phyloP scores from a whole-genome alignment of 2,888 invertebrate species.

The Drosophila phalerata region DNA sequence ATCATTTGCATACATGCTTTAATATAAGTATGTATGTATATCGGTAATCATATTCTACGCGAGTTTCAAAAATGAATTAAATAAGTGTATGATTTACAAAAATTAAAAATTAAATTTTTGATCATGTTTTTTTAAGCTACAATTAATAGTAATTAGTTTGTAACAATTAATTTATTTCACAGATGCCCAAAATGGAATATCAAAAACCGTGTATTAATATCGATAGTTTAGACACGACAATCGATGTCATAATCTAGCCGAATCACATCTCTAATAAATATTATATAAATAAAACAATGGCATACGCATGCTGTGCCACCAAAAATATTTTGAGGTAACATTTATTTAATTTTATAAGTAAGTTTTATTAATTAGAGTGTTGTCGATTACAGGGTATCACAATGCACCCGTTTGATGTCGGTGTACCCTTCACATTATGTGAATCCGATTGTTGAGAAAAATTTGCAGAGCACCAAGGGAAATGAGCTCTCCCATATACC shows the following conservation, averaged over 20 bases:
- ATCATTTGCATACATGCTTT: no score
- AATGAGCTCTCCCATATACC: constrained; percentile 88
- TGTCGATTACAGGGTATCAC: constrained; percentile 7
- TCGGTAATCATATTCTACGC: background rate
- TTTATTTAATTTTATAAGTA: background rate
- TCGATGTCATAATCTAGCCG: background rate
- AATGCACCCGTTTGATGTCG: constrained; percentile 85
- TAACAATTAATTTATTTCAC: no score
- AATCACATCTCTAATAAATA: constrained; percentile 8
- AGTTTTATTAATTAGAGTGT: background rate
- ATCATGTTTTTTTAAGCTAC: no score
- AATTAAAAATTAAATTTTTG: no score
- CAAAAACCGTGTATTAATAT: background rate
- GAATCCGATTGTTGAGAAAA: constrained; percentile 89
- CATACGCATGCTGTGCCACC: constrained; percentile 8
- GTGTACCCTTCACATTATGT: constrained; percentile 87
- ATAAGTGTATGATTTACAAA: no score
- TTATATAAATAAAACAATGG: constrained; percentile 30
- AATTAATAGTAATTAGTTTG: no score
- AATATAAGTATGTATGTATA: background rate
- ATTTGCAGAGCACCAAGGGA: constrained; percentile 87
- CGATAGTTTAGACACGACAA: background rate
- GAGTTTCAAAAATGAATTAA: no score
- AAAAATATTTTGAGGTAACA: constrained; percentile 16
- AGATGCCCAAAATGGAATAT: background rate